Evolutionary conservation across 1,140 invertebrate genomes (phyloP), one percentile per base, ranked within the genome.

Genomic region (Procambarus virginalis): DNA sequence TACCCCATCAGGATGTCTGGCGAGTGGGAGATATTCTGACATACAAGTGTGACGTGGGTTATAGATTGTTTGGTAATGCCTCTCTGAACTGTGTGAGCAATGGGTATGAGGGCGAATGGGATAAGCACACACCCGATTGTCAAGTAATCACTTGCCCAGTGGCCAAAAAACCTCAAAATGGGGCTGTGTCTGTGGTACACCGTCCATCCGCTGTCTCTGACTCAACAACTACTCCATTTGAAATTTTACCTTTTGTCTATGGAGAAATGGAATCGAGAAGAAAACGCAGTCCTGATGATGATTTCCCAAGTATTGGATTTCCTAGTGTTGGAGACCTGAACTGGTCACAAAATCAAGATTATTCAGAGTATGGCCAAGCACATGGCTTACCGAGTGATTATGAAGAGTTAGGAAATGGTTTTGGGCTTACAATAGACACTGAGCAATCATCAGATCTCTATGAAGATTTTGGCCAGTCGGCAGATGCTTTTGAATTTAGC

Each of bases 1-100:
- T 94, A 12, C 85, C 89, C 8, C 84, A 92, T 20, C 51, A 86
- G 75, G 90, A 92, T 10, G 80, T 86, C 4, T 92, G 92, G 92
- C 68, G 83, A 20, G 90, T 92, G 34, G 92, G 90, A 20, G 83
- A 89, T 45, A 22, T 76, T 6, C 46, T 86, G 6, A 58, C 60
- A 45, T 92, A 92, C 49, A 34, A 87, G 17, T 92, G 92, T 75
- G 85, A 92, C 12, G 3, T 73, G 20, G 92, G 92, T 14, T 92
- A 84, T 80, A 79, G 34, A 12, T 8, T 84, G 22, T 17, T 64
- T 17, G 88, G 81, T n/a, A 10, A 45, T 51, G 34, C 75, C 14
- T 51, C 45, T 9, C 49, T 2, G 2, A 64, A n/a, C 46, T 89
- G 88, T 84, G 58, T 68, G 20, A 78, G 49, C n/a, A 68, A 79